Percentiles rank a stretch among this genome's conserved stretches.
These are phyloP conservation scores for Sprattus sprattus DNA, from an alignment of 2,113 vertebrate genomes.

Conservation along the genomic window DNA sequence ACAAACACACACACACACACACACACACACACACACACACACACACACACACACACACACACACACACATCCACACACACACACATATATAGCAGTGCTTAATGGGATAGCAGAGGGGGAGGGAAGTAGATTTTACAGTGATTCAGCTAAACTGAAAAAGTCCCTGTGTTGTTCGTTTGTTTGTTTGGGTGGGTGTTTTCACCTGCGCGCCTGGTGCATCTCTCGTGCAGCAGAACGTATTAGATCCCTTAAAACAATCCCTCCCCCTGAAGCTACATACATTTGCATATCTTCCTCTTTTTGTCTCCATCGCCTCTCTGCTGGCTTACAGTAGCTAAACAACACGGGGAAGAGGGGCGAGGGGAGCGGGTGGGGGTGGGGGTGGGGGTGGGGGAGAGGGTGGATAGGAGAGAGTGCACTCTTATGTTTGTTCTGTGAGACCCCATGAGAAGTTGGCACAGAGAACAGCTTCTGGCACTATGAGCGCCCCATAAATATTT, in stretches of 20 bases:
- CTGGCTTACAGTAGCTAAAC: constrained; percentile 1
- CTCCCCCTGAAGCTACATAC: neutral
- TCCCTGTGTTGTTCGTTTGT: neutral
- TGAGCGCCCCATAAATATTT: constrained; percentile 11
- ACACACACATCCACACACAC: neutral
- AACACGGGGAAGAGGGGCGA: neutral
- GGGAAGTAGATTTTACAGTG: neutral
- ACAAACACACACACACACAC: neutral
- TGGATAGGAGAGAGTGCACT: neutral
- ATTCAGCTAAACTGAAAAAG: neutral
- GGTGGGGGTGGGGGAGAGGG: neutral
- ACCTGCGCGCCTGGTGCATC: neutral
- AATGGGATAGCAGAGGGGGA: neutral
- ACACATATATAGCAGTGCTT: neutral
- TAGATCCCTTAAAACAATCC: neutral
- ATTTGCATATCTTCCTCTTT: neutral
- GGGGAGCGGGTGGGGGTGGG: neutral
- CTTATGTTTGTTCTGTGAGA: neutral
- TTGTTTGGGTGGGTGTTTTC: neutral
- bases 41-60: neutral
- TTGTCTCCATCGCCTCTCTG: neutral
- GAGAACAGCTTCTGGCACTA: neutral
- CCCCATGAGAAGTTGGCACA: neutral
- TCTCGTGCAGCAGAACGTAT: neutral
- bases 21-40: constrained; percentile 5